Percentiles rank a stretch among this genome's conserved stretches.
phyloP scores from a whole-genome alignment of 1,140 invertebrate genomes.

The Lordiphosa mommai region DNA sequence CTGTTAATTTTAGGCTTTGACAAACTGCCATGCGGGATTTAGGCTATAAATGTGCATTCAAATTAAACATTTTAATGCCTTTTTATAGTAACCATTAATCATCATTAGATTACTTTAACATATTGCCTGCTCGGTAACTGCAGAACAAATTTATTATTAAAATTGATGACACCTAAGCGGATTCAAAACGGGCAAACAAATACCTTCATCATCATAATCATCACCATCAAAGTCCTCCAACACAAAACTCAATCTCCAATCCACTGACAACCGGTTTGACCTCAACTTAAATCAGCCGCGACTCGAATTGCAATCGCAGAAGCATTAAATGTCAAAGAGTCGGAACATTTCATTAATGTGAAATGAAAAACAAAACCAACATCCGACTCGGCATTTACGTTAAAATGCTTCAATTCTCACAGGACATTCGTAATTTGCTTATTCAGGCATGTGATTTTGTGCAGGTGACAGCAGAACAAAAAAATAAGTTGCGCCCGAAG shows the following conservation, averaged over 20 bases:
- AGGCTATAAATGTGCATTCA: too few species aligned
- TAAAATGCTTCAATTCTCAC: background rate
- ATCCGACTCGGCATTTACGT: background rate
- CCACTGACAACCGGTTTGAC: constrained; percentile 1
- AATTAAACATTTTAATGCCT: background rate
- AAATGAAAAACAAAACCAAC: constrained; percentile 21
- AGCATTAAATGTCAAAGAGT: constrained; percentile 57
- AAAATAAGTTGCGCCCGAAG: background rate
- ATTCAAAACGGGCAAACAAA: constrained; percentile 4
- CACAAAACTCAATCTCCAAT: background rate
- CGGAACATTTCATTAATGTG: constrained; percentile 31
- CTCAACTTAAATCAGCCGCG: constrained; percentile 13
- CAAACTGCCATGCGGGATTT: too few species aligned
- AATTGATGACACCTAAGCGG: constrained; percentile 8
- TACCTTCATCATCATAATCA: constrained; percentile 1
- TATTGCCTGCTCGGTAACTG: background rate
- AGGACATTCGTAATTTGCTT: constrained; percentile 42
- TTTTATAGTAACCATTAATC: background rate
- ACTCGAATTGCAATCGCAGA: constrained; percentile 22
- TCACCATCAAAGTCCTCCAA: constrained; percentile 1
- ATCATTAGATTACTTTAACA: background rate
- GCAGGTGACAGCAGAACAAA: constrained; percentile 28
- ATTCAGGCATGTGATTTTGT: constrained; percentile 45
- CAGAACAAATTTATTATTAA: constrained; percentile 6
- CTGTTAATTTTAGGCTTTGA: too few species aligned